Percentiles rank a stretch among this genome's conserved stretches.
Evolutionary conservation across 2,888 invertebrate genomes (phyloP).

Genomic region (Amphipyra tragopoginis): DNA sequence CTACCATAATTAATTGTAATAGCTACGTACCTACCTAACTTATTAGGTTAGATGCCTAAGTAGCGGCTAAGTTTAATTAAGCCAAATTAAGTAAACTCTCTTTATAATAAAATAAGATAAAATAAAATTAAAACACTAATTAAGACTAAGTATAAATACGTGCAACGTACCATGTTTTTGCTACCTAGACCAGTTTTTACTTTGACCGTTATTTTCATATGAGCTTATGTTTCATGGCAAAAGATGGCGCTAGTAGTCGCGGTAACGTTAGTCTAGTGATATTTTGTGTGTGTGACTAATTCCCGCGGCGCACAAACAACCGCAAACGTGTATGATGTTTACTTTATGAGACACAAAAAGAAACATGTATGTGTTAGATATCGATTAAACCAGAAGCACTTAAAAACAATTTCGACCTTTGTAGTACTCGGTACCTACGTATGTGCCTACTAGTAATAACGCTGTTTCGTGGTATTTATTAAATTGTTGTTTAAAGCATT

Average conservation of each 20-base stretch:
- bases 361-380: slow-evolving; percentile 10
- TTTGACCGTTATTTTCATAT: slow-evolving; percentile 49
- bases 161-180: slow-evolving; percentile 16
- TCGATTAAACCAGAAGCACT: too few relatives aligned
- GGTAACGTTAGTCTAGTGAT: slow-evolving; percentile 13
- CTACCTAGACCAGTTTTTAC: slow-evolving; percentile 22
- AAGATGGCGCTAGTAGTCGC: slow-evolving; percentile 73
- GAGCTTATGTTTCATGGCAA: slow-evolving; percentile 23
- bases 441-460: slow-evolving; percentile 8
- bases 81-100: slow-evolving; percentile 15
- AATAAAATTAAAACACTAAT: slow-evolving; percentile 34
- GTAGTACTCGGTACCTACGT: too few relatives aligned
- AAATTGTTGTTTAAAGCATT: slow-evolving; percentile 1
- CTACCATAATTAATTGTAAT: too few relatives aligned
- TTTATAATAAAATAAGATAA: slow-evolving; percentile 19
- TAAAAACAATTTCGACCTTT: too few relatives aligned
- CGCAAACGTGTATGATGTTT: slow-evolving; percentile 54
- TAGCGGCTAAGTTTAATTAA: slow-evolving; percentile 25
- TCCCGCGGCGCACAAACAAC: slow-evolving; percentile 43
- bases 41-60: not conserved
- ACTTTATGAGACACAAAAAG: slow-evolving; percentile 40
- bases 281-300: slow-evolving; percentile 56
- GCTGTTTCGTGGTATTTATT: not conserved
- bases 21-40: not conserved
- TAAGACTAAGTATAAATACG: slow-evolving; percentile 22